Percentiles rank a stretch among this genome's conserved stretches.
Conservation (phyloP, 2,113 vertebrate genomes). For the Sceloporus tristichus region DNA sequence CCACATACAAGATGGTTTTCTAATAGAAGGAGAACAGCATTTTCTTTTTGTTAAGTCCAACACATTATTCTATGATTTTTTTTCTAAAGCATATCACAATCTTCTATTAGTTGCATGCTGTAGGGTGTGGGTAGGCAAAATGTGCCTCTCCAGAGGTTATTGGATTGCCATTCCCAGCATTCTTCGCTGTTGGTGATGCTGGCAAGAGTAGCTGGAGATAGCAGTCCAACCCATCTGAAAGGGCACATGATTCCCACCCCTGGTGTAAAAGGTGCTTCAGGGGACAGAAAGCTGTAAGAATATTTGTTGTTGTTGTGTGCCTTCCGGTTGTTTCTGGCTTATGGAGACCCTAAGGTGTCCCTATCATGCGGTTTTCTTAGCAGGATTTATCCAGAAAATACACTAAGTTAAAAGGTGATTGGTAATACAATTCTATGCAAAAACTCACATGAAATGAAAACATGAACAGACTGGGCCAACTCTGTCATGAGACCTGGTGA, state of each 20-base stretch:
- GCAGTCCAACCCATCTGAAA: background rate
- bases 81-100: background rate
- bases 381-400: too few relatives aligned
- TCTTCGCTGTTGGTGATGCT: background rate
- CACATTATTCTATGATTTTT: background rate
- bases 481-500: too few relatives aligned
- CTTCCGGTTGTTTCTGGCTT: too few relatives aligned
- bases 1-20: background rate
- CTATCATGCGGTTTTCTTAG: too few relatives aligned
- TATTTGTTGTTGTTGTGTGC: too few relatives aligned
- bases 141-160: background rate
- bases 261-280: background rate
- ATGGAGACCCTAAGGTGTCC: too few relatives aligned
- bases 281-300: too few relatives aligned
- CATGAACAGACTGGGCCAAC: too few relatives aligned
- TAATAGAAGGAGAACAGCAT: background rate
- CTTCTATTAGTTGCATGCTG: background rate
- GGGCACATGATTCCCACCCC: background rate
- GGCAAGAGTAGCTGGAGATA: too few relatives aligned
- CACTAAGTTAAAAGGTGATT: too few relatives aligned
- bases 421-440: too few relatives aligned
- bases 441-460: too few relatives aligned
- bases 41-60: background rate
- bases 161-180: background rate
- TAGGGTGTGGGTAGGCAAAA: background rate